Conservation (phyloP, 2,797 vertebrate species). For the Muraenolepis orangiensis region DNA sequence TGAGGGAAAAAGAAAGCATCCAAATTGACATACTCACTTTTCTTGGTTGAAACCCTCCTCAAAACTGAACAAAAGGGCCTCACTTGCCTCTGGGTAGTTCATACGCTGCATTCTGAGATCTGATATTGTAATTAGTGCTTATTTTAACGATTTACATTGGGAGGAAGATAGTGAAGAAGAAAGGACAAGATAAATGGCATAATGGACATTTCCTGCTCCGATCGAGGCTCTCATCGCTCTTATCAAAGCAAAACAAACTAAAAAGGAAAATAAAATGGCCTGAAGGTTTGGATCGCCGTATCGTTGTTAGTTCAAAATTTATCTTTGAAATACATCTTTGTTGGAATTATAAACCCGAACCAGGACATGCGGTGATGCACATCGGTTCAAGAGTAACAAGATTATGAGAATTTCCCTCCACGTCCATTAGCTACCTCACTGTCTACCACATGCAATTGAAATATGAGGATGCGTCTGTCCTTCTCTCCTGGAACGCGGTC, state of each 20-base stretch:
- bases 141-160: background rate
- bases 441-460: background rate
- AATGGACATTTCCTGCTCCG: too few relatives aligned
- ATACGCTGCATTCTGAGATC: background rate
- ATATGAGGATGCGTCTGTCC: background rate
- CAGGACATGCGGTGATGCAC: background rate
- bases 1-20: background rate
- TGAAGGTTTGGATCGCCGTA: background rate
- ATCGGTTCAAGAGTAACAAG: background rate
- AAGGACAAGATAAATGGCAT: too few relatives aligned
- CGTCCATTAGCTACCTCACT: background rate
- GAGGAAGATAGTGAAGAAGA: too few relatives aligned
- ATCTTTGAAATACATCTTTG: background rate
- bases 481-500: background rate
- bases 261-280: background rate
- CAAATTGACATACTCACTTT: background rate
- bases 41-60: background rate
- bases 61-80: background rate
- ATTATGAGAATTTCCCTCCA: background rate
- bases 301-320: background rate
- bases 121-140: background rate
- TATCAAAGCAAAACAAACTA: background rate
- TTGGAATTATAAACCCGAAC: background rate
- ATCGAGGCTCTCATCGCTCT: too few relatives aligned
- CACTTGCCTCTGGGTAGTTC: background rate